A percentile compares a stretch with the other conserved stretches of the same genome.
Evolutionary conservation across 2,888 invertebrate genomes (phyloP).

Genomic region (Lochmaea capreae): DNA sequence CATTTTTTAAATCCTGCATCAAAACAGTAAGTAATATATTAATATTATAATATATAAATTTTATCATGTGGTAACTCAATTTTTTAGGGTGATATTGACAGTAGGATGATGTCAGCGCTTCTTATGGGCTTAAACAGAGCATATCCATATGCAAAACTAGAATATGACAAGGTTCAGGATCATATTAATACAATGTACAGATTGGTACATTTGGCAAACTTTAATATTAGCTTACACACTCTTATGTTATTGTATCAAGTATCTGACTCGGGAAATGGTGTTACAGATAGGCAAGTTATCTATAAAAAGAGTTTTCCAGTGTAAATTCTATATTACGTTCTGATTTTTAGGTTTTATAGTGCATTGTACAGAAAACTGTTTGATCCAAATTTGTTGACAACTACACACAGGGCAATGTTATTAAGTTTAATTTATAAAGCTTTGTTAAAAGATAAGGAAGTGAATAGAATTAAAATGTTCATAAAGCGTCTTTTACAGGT

Average conservation of each 20-base stretch:
- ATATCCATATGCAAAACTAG: constrained; percentile 82
- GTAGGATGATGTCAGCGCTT: constrained; percentile 85
- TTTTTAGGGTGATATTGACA: constrained; percentile 79
- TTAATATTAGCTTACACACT: constrained; percentile 74
- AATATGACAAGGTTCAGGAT: constrained; percentile 69
- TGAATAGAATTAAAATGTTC: constrained; percentile 82
- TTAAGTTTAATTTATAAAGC: constrained; percentile 90
- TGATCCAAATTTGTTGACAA: constrained; percentile 78
- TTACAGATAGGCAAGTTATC: constrained; percentile 69
- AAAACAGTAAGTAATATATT: constrained; percentile 72
- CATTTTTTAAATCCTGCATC: constrained; percentile 93
- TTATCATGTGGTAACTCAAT: constrained; percentile 5
- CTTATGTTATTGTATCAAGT: constrained; percentile 74
- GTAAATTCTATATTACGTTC: not conserved
- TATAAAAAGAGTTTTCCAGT: constrained; percentile 24
- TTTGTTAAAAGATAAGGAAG: constrained; percentile 80
- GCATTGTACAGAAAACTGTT: constrained; percentile 89
- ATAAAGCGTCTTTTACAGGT: constrained; percentile 85
- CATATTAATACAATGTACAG: constrained; percentile 84
- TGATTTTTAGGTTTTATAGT: constrained; percentile 78
- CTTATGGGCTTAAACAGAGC: constrained; percentile 86
- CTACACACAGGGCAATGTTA: constrained; percentile 81
- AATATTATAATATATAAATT: not conserved
- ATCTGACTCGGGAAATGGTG: constrained; percentile 67
- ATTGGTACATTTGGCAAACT: constrained; percentile 83